A percentile compares a stretch with the other conserved stretches of the same genome.
These are phyloP conservation scores for Gambelia wislizenii DNA, from an alignment of 2,797 vertebrate species.

Conservation along the genomic window DNA sequence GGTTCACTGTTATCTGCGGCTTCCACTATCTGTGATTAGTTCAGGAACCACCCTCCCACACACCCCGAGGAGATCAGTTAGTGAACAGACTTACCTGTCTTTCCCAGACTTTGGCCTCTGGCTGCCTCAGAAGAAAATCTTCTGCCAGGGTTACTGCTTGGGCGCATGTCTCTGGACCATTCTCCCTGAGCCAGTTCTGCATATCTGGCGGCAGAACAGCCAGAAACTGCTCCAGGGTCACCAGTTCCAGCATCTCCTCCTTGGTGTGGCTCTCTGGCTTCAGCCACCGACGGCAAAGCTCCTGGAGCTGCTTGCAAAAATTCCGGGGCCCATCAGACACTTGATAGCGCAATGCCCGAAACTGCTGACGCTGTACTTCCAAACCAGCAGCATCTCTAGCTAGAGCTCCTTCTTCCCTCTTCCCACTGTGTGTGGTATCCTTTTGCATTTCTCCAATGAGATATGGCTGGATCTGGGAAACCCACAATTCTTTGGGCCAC, in stretches of 20 bases:
- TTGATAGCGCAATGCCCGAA: not conserved
- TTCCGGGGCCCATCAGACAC: not conserved
- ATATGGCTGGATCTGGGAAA: not conserved
- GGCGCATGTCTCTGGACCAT: not conserved
- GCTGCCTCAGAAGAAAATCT: conserved; percentile 6
- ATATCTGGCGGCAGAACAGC: conserved; percentile 1
- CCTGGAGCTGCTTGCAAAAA: conserved; percentile 11
- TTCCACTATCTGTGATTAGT: too few species aligned
- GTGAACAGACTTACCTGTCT: not conserved
- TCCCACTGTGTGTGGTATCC: not conserved
- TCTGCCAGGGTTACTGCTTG: conserved; percentile 18
- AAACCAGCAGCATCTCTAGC: not conserved
- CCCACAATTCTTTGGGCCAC: not conserved
- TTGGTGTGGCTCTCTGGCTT: conserved; percentile 7
- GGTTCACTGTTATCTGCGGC: too few species aligned
- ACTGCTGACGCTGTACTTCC: not conserved
- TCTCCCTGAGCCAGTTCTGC: not conserved
- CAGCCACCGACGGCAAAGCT: conserved; percentile 11
- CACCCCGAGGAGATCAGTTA: not conserved
- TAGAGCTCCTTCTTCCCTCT: not conserved
- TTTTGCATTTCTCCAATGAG: not conserved
- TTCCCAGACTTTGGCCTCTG: not conserved
- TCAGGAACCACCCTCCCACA: too few species aligned
- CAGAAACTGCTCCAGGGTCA: conserved; percentile 26
- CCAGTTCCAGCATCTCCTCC: conserved; percentile 25